Evolutionary conservation across 1,140 invertebrate species (phyloP).

Genomic region (Potamilus streckersoni): DNA sequence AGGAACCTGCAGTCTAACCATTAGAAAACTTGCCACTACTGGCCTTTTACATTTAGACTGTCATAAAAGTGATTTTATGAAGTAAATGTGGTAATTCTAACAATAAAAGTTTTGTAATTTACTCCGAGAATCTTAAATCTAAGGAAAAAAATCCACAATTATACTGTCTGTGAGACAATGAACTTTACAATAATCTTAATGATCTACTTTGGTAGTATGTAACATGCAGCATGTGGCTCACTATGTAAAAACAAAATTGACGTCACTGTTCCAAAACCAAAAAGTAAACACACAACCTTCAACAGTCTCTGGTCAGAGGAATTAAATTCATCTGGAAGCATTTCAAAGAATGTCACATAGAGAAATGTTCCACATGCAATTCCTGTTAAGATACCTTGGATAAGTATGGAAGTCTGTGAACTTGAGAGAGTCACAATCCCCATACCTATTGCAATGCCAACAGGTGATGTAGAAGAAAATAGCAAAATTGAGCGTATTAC

Average conservation of each 20-base stretch:
- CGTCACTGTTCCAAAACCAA: conserved; percentile 54
- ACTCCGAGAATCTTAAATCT: too few relatives aligned
- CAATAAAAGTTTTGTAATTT: too few relatives aligned
- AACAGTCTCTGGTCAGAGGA: conserved; percentile 46
- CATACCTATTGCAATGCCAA: conserved; percentile 75
- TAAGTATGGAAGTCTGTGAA: conserved; percentile 60
- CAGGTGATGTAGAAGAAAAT: conserved; percentile 79
- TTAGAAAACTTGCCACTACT: too few relatives aligned
- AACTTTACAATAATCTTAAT: too few relatives aligned
- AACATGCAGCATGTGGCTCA: conserved; percentile 22
- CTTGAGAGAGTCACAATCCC: conserved; percentile 67
- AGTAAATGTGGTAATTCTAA: too few relatives aligned
- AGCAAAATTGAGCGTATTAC: conserved; percentile 60
- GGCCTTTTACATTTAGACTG: too few relatives aligned
- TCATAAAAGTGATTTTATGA: too few relatives aligned
- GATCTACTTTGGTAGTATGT: conserved; percentile 6
- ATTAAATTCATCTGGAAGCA: conserved; percentile 75
- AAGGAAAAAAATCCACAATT: too few relatives aligned
- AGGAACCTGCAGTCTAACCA: too few relatives aligned
- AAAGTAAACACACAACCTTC: conserved; percentile 56
- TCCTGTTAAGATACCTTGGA: conserved; percentile 72
- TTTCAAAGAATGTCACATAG: conserved; percentile 93
- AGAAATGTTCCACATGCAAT: conserved; percentile 91
- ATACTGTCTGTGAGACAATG: too few relatives aligned
- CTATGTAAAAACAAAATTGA: conserved; percentile 47